These are phyloP conservation scores for Phyllostomus discolor DNA, from an alignment of 2,113 vertebrate species.

Conservation along the genomic window DNA sequence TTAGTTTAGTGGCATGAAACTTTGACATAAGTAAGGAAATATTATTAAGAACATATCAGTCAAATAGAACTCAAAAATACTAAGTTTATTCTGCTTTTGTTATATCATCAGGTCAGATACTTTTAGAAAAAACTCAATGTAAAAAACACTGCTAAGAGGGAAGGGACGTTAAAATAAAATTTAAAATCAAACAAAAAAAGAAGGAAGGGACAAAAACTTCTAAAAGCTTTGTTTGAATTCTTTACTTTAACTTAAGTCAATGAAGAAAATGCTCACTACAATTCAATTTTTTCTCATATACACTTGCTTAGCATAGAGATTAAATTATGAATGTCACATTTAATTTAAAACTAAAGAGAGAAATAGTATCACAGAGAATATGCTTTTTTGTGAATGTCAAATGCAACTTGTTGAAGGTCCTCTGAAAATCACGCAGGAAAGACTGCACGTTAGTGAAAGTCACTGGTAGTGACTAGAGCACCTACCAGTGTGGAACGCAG, in stretches of 20 bases:
- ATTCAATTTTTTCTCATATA: conserved; percentile 50
- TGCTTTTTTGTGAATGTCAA: conserved; percentile 57
- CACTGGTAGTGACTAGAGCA: background rate
- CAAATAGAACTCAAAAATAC: background rate
- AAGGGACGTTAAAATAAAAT: background rate
- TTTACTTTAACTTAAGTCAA: conserved; percentile 69
- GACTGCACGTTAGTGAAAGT: background rate
- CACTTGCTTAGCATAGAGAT: conserved; percentile 41
- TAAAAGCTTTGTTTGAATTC: conserved; percentile 41
- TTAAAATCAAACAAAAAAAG: background rate
- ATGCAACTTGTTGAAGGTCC: conserved; percentile 51
- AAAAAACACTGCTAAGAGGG: background rate
- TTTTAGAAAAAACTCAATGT: background rate
- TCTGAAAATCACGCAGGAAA: conserved; percentile 42
- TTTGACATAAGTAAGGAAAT: background rate
- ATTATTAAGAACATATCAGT: background rate
- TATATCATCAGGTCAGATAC: background rate
- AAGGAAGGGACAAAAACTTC: background rate
- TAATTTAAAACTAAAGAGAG: conserved; percentile 52
- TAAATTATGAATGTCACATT: conserved; percentile 52
- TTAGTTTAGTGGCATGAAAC: background rate
- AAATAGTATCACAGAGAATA: background rate
- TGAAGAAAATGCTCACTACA: conserved; percentile 65
- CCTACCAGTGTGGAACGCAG: background rate
- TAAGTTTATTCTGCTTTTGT: background rate